phyloP scores from a whole-genome alignment of 2,888 invertebrate species.

The Nephrotoma guestfalica region DNA sequence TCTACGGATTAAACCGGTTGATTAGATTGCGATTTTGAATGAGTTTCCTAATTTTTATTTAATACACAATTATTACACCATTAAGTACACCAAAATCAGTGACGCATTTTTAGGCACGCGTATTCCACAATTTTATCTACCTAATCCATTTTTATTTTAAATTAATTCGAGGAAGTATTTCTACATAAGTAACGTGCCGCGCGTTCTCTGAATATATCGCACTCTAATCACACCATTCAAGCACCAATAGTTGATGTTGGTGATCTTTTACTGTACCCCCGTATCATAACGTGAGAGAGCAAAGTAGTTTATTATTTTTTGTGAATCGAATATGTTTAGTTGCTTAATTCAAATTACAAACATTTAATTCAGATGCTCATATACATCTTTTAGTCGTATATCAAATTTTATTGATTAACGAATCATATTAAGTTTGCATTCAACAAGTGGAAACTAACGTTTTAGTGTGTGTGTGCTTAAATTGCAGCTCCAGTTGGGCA shows the following conservation, averaged over 20 bases:
- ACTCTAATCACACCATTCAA: neutral
- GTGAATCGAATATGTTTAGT: neutral
- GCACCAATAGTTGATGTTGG: neutral
- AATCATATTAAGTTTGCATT: neutral
- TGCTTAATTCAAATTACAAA: neutral
- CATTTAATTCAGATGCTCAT: neutral
- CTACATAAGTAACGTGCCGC: too few species aligned
- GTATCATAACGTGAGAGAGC: neutral
- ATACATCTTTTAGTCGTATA: neutral
- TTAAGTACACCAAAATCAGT: neutral
- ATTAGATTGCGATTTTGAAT: too few species aligned
- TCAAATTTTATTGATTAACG: neutral
- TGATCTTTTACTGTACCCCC: neutral
- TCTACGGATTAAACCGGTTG: too few species aligned
- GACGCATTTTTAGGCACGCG: neutral
- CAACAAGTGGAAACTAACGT: neutral
- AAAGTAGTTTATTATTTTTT: neutral
- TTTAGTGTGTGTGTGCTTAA: neutral
- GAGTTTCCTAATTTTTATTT: too few species aligned
- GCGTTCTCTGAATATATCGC: too few species aligned
- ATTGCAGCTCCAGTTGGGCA: neutral
- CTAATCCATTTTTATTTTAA: neutral
- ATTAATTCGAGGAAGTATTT: neutral
- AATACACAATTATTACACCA: too few species aligned
- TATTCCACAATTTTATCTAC: neutral